A percentile compares a stretch with the other conserved stretches of the same genome.
These are phyloP conservation scores for Pelobates cultripes DNA, from an alignment of 2,797 vertebrate genomes.

Conservation along the genomic window DNA sequence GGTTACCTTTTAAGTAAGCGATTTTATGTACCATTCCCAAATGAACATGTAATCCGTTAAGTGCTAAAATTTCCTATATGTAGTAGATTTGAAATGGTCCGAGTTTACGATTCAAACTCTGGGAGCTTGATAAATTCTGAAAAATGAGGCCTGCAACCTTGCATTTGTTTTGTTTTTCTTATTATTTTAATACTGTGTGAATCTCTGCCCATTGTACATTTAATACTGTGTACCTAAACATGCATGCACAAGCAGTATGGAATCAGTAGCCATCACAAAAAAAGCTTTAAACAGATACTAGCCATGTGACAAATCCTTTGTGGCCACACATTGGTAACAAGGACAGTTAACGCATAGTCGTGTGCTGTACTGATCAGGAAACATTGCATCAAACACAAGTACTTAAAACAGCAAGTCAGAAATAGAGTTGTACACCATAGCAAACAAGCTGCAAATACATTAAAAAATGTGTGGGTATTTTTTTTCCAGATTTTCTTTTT, in stretches of 20 bases:
- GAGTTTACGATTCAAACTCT: neutral
- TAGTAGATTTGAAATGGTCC: neutral
- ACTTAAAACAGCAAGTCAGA: slow-evolving; percentile 80
- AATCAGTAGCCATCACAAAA: slow-evolving; percentile 44
- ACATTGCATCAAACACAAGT: slow-evolving; percentile 79
- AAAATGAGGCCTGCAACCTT: slow-evolving; percentile 18
- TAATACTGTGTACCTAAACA: slow-evolving; percentile 57
- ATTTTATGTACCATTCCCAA: neutral
- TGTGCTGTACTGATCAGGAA: slow-evolving; percentile 73
- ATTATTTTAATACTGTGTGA: slow-evolving; percentile 52
- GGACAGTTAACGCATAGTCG: slow-evolving; percentile 80
- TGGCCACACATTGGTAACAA: slow-evolving; percentile 75
- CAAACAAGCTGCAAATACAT: slow-evolving; percentile 76
- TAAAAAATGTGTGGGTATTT: slow-evolving; percentile 59
- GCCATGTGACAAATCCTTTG: slow-evolving; percentile 52
- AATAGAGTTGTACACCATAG: slow-evolving; percentile 78
- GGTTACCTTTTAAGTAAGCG: neutral
- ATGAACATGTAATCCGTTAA: neutral
- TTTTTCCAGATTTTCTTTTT: slow-evolving; percentile 66
- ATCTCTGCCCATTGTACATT: slow-evolving; percentile 18
- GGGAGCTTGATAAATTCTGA: slow-evolving; percentile 11
- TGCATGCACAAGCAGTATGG: slow-evolving; percentile 50
- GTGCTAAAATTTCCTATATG: neutral
- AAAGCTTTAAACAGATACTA: slow-evolving; percentile 35
- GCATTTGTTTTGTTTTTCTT: neutral